Base-by-base conservation (phyloP, 92 coral and sea anemone genomes). In the Montipora capitata region DNA sequence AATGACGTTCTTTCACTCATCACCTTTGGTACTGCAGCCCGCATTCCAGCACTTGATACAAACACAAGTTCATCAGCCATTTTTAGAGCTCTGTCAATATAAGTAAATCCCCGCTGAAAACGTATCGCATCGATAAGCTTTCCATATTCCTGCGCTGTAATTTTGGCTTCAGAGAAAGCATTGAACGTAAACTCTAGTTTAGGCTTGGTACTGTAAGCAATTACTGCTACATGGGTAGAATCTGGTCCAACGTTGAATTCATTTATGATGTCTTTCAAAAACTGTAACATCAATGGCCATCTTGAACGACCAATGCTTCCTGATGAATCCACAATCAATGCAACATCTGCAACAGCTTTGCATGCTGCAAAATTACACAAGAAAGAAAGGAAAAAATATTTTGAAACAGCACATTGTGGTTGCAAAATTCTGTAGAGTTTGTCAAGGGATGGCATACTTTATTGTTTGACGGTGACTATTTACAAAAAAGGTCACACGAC, bases 321-420 rank as follows among this genome's bases (percentile, higher is more conserved):
- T 3, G 98, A 94, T 10, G 94, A 91, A 20, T 94, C 98, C 17
- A 94, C 87, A 5, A 94, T 69, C 65, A 94, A 89, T 3, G 91
- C 98, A 3, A 94, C 76, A 79, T 94, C 98, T 10, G 84, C 93
- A 3, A 75, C 78, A 5, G 87, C 90, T 1, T 44, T 81, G 42
- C 98, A 94, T 3, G 64, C 88, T 84, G 82, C 0, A 63, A 2
- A 48, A 48, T 48, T 9, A 48, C 52, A 48, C 10, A 9, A 5
- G 10, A 5, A 48, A 5, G 52, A 9, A 48, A 48, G 0, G 52
- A 48, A 48, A 9, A 0, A 48, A 5, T 9, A 9, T 9, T 48
- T 48, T 27, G 35, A 27, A 27, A 27, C 0, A 48, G 10, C 5
- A 48, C 52, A 48, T 48, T 9, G 52, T 5, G 10, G 5, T 48